These are phyloP conservation scores for Rhincodon typus DNA, from an alignment of 2,797 vertebrate genomes.

Conservation along the genomic window DNA sequence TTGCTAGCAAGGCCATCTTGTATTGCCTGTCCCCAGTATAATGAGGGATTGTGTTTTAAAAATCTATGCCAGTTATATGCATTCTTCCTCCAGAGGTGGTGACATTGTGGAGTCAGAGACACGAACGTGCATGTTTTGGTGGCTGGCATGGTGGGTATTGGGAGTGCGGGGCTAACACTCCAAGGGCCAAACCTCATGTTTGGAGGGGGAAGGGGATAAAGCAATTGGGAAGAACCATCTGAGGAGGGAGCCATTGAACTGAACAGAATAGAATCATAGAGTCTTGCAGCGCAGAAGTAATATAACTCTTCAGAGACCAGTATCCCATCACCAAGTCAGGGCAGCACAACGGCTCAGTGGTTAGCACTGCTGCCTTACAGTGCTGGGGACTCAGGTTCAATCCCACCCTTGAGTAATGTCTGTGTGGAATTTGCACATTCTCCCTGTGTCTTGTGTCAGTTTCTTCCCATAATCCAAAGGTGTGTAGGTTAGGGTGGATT, in stretches of 20 bases:
- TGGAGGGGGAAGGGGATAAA: background rate
- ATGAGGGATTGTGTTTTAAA: background rate
- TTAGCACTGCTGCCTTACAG: no score
- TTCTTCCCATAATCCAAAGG: no score
- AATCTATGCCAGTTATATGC: background rate
- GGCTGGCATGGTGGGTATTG: background rate
- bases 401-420: no score
- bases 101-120: background rate
- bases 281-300: background rate
- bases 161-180: no score
- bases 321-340: no score
- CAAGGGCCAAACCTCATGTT: background rate
- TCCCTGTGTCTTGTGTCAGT: no score
- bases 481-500: no score
- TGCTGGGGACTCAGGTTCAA: no score
- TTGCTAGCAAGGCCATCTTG: background rate
- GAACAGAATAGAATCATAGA: background rate
- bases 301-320: no score
- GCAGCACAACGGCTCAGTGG: no score
- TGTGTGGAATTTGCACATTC: no score
- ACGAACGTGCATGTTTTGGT: background rate
- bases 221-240: background rate
- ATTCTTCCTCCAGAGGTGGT: background rate
- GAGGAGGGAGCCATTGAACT: background rate
- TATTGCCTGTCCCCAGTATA: background rate